Base-by-base conservation (phyloP, 1,140 invertebrate genomes). In the Lutraria rhynchaena region DNA sequence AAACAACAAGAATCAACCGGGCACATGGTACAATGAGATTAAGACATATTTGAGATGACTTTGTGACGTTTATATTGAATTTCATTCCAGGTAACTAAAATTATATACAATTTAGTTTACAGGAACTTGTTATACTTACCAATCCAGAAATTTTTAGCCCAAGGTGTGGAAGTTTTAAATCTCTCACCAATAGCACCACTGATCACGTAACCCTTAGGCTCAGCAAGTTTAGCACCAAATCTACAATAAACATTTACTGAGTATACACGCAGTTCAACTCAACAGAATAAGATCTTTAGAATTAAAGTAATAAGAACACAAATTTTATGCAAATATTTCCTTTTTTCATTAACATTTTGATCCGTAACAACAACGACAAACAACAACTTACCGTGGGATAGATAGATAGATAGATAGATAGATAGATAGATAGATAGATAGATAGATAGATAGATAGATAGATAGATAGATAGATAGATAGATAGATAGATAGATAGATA, bases 161-260 rank as follows among this genome's bases (percentile, higher is more conserved):
- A 19, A 46, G 63, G 41, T n/a, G 49, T 17, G 4, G 11, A 5
- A 3, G 3, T 17, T 5, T 37, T 3, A 7, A 46, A 29, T 15
- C 49, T 15, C 9, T 1, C 31, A 19, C 3, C 13, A 51, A 67
- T 19, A 7, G 31, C 37, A 19, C 49, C 63, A 15, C 31, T 49
- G 27, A 67, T 67, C 1, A 67, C 41, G 49, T 51, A 49, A 67
- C 63, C 63, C 3, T 19, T 67, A 22, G 63, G 63, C 17, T 67
- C n/a, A 31, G 44, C 63, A 29, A 67, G 63, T 29, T 29, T 67
- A 67, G 63, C 63, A 67, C 63, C 63, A 67, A 46, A 67, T 67
- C 63, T 67, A 41, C 27, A 67, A 67, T 13, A 49, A 22, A 22
- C 41, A 65, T 41, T 7, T 3, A n/a, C 19, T 61, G 11, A 55